Percentiles rank a stretch among this genome's conserved stretches.
These are phyloP conservation scores for Melanargia galathea DNA, from an alignment of 2,888 invertebrate species.

Conservation along the genomic window DNA sequence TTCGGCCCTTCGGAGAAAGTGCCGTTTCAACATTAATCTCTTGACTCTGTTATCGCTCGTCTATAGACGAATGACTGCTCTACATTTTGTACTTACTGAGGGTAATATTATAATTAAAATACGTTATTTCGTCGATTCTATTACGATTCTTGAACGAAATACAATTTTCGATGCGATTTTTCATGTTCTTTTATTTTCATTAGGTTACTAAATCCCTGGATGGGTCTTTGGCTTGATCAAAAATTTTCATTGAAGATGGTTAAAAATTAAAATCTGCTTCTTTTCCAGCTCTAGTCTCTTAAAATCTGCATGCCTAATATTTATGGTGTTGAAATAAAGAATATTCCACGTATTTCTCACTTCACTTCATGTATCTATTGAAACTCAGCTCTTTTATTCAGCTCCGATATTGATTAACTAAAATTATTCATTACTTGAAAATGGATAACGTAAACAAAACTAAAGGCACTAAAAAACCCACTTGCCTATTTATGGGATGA, in stretches of 20 bases:
- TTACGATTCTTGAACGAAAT: too few species aligned
- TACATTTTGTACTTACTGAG: not conserved
- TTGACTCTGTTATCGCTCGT: not conserved
- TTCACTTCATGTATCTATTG: not conserved
- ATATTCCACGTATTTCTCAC: not conserved
- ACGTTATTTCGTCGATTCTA: too few species aligned
- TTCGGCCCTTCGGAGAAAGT: slow-evolving; percentile 54
- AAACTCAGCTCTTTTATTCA: not conserved
- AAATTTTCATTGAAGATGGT: too few species aligned
- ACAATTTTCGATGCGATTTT: not conserved
- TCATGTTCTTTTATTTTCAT: not conserved
- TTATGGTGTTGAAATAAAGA: too few species aligned
- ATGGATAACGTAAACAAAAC: not conserved
- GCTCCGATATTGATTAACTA: too few species aligned
- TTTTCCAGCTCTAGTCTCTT: not conserved
- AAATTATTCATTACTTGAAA: not conserved
- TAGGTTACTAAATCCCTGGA: not conserved
- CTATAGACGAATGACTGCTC: not conserved
- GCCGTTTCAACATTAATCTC: slow-evolving; percentile 33
- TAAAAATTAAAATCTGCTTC: not conserved
- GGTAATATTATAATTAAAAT: too few species aligned
- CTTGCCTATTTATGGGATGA: slow-evolving; percentile 2
- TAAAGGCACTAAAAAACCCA: not conserved
- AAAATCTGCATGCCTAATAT: too few species aligned
- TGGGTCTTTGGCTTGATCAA: not conserved